These are phyloP conservation scores for Catostylus mosaicus DNA, from an alignment of 30 jellyfish, hydroid and myxozoan genomes.

Conservation along the genomic window DNA sequence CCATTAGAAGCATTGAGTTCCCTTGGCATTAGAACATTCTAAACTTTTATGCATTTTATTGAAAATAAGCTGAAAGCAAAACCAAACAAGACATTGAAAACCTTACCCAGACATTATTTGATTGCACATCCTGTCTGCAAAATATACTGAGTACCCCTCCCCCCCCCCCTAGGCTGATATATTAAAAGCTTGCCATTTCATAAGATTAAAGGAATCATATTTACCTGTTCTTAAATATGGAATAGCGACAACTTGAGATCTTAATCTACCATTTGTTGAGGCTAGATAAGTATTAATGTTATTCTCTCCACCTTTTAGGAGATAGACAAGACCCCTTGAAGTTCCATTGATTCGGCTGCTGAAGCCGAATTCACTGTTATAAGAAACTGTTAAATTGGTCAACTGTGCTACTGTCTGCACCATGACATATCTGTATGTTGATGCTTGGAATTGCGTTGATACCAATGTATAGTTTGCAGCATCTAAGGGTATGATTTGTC, in stretches of 20 bases:
- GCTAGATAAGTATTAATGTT: conserved; percentile 13
- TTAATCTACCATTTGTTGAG: not conserved
- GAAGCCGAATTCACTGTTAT: not conserved
- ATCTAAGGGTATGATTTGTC: not conserved
- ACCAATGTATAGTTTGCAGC: not conserved
- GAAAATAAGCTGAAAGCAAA: no score
- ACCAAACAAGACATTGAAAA: no score
- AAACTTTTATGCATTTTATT: no score
- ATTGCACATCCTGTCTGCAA: no score
- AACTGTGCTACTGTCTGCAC: conserved; percentile 48
- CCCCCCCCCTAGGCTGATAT: no score
- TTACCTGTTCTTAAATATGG: conserved; percentile 44
- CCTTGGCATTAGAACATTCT: no score
- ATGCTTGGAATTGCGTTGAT: not conserved
- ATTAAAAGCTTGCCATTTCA: no score
- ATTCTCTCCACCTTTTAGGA: conserved; percentile 22
- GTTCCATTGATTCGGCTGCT: conserved; percentile 24
- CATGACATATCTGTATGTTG: conserved; percentile 34
- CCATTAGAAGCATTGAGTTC: no score
- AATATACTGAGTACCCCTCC: no score
- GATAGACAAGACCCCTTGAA: conserved; percentile 34
- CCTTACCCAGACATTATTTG: no score
- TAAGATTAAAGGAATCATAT: no score
- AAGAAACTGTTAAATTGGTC: conserved; percentile 15
- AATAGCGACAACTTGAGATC: conserved; percentile 26